Conservation (phyloP, 2,113 vertebrate genomes). For the Petroica traversi region DNA sequence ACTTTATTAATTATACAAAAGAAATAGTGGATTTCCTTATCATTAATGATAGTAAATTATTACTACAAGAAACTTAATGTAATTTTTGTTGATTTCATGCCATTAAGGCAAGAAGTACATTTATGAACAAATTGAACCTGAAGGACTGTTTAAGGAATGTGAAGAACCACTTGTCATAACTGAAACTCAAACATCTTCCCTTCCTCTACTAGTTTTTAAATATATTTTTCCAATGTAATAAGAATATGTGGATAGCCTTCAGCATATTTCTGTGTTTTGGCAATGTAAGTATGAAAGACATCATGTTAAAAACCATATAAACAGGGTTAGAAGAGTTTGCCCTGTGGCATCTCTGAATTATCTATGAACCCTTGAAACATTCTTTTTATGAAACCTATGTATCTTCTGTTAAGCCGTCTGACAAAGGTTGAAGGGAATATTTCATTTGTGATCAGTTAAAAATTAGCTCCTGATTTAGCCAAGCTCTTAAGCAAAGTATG, state of each 20-base stretch:
- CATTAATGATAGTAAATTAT: background rate
- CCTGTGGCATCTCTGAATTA: background rate
- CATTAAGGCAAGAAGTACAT: background rate
- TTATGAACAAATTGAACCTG: background rate
- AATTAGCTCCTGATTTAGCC: background rate
- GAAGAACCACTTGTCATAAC: background rate
- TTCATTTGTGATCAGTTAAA: background rate
- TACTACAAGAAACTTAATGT: background rate
- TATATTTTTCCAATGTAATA: background rate
- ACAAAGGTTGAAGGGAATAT: background rate
- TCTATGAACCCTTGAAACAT: background rate
- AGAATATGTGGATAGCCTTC: background rate
- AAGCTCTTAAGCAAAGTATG: background rate
- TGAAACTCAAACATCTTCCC: background rate
- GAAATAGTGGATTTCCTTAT: background rate
- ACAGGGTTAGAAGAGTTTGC: background rate
- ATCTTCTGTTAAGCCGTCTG: background rate
- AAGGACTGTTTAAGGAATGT: background rate
- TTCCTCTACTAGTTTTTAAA: conserved; percentile 10
- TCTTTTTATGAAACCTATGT: too few relatives aligned
- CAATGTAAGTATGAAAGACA: background rate
- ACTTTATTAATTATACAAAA: conserved; percentile 47
- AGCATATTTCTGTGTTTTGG: background rate
- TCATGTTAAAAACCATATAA: background rate
- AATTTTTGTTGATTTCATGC: background rate